These are phyloP conservation scores for Andrena trimmerana DNA, from an alignment of 2,888 invertebrate species.

Conservation along the genomic window DNA sequence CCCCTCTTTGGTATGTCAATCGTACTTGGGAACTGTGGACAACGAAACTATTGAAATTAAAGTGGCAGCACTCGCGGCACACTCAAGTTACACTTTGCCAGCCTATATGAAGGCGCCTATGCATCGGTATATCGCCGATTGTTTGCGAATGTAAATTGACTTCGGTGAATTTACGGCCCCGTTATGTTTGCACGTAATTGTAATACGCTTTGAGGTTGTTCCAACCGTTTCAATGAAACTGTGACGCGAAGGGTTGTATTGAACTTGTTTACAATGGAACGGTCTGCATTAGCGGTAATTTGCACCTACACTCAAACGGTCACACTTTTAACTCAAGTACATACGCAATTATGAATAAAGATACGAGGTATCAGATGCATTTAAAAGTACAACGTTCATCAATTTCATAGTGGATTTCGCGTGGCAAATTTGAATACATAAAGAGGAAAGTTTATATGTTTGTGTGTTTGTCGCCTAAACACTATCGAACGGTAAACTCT, in stretches of 20 bases:
- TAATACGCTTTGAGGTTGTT: not conserved
- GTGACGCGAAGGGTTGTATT: not conserved
- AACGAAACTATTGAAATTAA: conserved; percentile 28
- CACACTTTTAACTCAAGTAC: too few relatives aligned
- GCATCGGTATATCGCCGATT: not conserved
- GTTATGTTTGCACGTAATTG: conserved; percentile 6
- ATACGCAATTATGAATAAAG: too few relatives aligned
- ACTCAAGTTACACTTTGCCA: conserved; percentile 3
- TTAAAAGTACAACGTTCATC: too few relatives aligned
- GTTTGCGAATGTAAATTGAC: conserved; percentile 4
- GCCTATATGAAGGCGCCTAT: not conserved
- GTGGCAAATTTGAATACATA: too few relatives aligned
- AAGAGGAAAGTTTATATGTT: too few relatives aligned
- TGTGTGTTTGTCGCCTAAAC: too few relatives aligned
- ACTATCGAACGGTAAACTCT: too few relatives aligned
- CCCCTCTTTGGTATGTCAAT: conserved; percentile 60
- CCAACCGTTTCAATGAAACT: not conserved
- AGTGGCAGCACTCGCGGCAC: not conserved
- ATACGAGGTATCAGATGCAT: too few relatives aligned
- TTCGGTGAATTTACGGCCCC: not conserved
- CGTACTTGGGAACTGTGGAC: conserved; percentile 39
- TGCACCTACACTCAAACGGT: too few relatives aligned
- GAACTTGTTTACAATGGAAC: too few relatives aligned
- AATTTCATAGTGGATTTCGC: too few relatives aligned
- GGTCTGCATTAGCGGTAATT: too few relatives aligned